A percentile compares a stretch with the other conserved stretches of the same genome.
phyloP scores from a whole-genome alignment of 2,888 invertebrate species.

The Neria commutata region DNA sequence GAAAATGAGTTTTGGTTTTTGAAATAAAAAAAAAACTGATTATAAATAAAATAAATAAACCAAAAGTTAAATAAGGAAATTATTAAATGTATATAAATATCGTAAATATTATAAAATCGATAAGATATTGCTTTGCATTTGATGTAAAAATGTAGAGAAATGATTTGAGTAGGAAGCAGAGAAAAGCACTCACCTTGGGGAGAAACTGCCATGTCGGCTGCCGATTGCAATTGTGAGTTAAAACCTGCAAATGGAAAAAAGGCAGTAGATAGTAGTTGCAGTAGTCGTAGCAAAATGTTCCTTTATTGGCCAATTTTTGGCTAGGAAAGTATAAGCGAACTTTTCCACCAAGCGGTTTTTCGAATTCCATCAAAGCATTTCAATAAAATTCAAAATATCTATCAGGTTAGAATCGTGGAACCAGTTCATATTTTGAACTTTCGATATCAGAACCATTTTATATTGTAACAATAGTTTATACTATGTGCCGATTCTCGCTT shows the following conservation, averaged over 20 bases:
- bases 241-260: slow-evolving; percentile 47
- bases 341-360: no score
- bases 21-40: slow-evolving; percentile 32
- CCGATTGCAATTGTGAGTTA: slow-evolving; percentile 61
- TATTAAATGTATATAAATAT: slow-evolving; percentile 27
- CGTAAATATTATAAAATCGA: slow-evolving; percentile 28
- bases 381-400: no score
- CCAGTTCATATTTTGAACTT: no score
- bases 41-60: slow-evolving; percentile 44
- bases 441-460: no score
- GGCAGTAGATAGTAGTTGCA: background rate
- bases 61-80: slow-evolving; percentile 43
- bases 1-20: slow-evolving; percentile 16
- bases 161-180: slow-evolving; percentile 18
- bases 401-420: no score
- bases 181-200: slow-evolving; percentile 79
- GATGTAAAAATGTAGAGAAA: slow-evolving; percentile 25
- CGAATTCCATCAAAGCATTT: no score
- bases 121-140: slow-evolving; percentile 31
- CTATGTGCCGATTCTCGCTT: no score
- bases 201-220: slow-evolving; percentile 80
- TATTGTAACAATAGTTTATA: no score
- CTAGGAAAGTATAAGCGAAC: no score
- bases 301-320: no score
- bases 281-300: no score